Conservation (phyloP, 1,140 invertebrate species). For the Calephelis virginiensis region DNA sequence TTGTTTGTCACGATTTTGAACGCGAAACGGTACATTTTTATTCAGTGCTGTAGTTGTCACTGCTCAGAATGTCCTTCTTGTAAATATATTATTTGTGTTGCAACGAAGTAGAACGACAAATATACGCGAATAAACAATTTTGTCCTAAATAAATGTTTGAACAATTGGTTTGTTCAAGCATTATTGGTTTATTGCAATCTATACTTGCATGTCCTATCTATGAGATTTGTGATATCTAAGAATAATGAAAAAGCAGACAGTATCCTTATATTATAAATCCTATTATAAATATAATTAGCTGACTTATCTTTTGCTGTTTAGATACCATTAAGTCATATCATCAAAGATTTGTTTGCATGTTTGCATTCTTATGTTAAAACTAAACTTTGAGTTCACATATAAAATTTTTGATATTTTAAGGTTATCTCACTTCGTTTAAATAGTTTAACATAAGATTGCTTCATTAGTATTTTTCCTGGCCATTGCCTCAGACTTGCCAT, state of each 20-base stretch:
- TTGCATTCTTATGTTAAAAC: too few species aligned
- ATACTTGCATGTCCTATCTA: too few species aligned
- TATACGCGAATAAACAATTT: background rate
- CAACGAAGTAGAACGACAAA: background rate
- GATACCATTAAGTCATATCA: too few species aligned
- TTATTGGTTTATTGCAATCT: background rate
- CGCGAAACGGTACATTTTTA: slow-evolving; percentile 3
- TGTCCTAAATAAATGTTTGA: background rate
- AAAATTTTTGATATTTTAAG: background rate
- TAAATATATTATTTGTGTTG: slow-evolving; percentile 3
- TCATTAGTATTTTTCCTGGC: slow-evolving; percentile 11
- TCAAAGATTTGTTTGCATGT: too few species aligned
- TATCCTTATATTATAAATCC: too few species aligned
- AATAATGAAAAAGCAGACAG: too few species aligned
- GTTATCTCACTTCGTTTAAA: background rate
- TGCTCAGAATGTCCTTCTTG: slow-evolving; percentile 5
- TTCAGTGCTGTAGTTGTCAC: slow-evolving; percentile 11
- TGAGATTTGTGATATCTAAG: too few species aligned
- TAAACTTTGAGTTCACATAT: too few species aligned
- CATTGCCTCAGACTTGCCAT: slow-evolving; percentile 1
- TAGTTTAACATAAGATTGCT: background rate
- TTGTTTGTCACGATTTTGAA: slow-evolving; percentile 18
- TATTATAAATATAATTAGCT: too few species aligned
- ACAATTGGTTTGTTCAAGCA: background rate
- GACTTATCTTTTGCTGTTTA: too few species aligned